Percentiles rank a stretch among this genome's conserved stretches.
phyloP scores from a whole-genome alignment of 2,113 vertebrate genomes.

The Chamaea fasciata region DNA sequence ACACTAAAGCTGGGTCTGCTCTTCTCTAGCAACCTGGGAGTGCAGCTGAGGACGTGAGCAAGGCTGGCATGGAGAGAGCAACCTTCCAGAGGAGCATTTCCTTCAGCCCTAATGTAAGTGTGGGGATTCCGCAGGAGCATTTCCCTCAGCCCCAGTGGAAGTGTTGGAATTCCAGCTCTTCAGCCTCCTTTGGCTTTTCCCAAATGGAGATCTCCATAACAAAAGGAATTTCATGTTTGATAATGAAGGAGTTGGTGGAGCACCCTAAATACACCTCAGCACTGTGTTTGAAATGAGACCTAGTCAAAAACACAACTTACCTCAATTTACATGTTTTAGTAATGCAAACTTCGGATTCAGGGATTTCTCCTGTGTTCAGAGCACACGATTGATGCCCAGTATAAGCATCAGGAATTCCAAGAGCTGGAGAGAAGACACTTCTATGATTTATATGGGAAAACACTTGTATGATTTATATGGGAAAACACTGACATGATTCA shows the following conservation, averaged over 20 bases:
- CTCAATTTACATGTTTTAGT: rapidly evolving
- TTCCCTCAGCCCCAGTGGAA: too few species aligned
- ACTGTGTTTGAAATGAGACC: background rate
- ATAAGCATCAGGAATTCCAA: background rate
- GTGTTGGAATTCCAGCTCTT: background rate
- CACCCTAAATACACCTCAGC: rapidly evolving
- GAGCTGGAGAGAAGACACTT: background rate
- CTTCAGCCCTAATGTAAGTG: too few species aligned
- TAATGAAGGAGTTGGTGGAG: background rate
- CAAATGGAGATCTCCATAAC: rapidly evolving
- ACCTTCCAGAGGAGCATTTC: background rate
- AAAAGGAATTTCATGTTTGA: background rate
- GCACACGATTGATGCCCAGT: rapidly evolving
- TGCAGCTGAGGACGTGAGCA: slow-evolving; percentile 24
- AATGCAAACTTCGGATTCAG: background rate
- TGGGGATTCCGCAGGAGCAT: too few species aligned
- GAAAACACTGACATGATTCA: rapidly evolving
- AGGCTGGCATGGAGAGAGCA: slow-evolving; percentile 25
- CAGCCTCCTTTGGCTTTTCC: background rate
- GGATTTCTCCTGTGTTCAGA: too few species aligned
- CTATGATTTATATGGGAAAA: rapidly evolving
- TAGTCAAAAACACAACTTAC: rapidly evolving
- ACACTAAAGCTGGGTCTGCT: background rate
- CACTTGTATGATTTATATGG: too few species aligned
- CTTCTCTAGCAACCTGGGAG: slow-evolving; percentile 38